These are phyloP conservation scores for Minunthozetes semirufus DNA, from an alignment of 2,888 invertebrate species.

Conservation along the genomic window DNA sequence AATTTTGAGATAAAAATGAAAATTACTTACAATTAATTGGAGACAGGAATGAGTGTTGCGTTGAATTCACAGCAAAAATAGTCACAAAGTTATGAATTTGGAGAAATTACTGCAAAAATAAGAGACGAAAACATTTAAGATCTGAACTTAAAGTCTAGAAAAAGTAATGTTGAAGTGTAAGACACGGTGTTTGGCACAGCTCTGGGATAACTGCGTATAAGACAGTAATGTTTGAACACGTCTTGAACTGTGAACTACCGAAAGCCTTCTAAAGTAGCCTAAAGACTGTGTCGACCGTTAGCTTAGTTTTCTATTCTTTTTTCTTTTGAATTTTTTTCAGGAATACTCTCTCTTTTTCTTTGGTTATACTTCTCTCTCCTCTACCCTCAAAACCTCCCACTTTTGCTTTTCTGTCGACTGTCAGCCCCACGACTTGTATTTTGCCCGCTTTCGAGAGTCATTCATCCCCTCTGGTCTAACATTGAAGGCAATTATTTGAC, in stretches of 20 bases:
- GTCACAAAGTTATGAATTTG: not conserved
- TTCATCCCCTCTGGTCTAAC: constrained; percentile 20
- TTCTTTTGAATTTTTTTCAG: constrained; percentile 10
- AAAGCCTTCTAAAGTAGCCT: constrained; percentile 25
- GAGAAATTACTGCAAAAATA: not conserved
- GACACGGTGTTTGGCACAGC: not conserved
- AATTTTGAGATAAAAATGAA: not conserved
- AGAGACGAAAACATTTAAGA: not conserved
- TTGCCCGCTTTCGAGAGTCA: constrained; percentile 9
- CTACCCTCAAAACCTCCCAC: constrained; percentile 29
- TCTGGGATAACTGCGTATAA: constrained; percentile 1
- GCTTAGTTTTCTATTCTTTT: constrained; percentile 5
- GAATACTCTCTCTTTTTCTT: constrained; percentile 29
- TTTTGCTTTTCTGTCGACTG: constrained; percentile 20
- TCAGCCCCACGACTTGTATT: constrained; percentile 11
- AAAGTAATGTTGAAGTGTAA: not conserved
- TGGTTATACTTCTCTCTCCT: not conserved
- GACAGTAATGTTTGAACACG: constrained; percentile 23
- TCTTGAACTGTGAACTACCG: constrained; percentile 28
- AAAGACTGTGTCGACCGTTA: constrained; percentile 30
- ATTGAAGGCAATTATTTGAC: constrained; percentile 28
- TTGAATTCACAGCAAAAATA: not conserved
- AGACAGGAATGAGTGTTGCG: not conserved
- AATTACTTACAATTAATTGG: not conserved
- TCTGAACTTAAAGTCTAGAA: not conserved